Conservation (phyloP, 1,140 invertebrate species). For the Drosophila arawakana region DNA sequence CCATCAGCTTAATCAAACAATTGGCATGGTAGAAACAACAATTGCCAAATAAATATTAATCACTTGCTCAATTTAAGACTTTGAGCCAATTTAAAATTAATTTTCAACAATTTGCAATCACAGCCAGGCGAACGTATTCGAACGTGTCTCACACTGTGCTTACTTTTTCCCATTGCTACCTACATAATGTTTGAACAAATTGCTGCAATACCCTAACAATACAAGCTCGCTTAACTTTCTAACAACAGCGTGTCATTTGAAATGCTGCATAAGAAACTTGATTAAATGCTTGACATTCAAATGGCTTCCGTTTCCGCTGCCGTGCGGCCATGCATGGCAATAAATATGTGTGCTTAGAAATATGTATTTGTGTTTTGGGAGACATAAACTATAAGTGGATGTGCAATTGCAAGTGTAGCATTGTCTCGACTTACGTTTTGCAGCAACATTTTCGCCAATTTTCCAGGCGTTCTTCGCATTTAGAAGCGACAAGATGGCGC, state of each 20-base stretch:
- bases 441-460: neutral
- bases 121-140: constrained; percentile 1
- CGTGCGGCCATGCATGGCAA: neutral
- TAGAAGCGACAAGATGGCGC: neutral
- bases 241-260: neutral
- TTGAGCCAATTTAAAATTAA: constrained; percentile 43
- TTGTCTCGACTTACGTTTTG: neutral
- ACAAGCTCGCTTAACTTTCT: neutral
- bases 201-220: constrained; percentile 1
- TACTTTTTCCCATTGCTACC: neutral
- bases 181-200: constrained; percentile 5
- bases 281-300: neutral
- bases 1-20: neutral
- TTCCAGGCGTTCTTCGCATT: neutral
- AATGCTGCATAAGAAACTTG: neutral
- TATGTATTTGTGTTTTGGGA: neutral
- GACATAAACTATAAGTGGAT: neutral
- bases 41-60: constrained; percentile 28
- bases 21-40: neutral
- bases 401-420: constrained; percentile 1
- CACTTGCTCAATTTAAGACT: constrained; percentile 11
- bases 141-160: constrained; percentile 5
- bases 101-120: constrained; percentile 51
- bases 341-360: neutral
- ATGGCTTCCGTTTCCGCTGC: constrained; percentile 13